Evolutionary conservation across 1,140 invertebrate genomes (phyloP).

Genomic region (Wasmannia auropunctata): DNA sequence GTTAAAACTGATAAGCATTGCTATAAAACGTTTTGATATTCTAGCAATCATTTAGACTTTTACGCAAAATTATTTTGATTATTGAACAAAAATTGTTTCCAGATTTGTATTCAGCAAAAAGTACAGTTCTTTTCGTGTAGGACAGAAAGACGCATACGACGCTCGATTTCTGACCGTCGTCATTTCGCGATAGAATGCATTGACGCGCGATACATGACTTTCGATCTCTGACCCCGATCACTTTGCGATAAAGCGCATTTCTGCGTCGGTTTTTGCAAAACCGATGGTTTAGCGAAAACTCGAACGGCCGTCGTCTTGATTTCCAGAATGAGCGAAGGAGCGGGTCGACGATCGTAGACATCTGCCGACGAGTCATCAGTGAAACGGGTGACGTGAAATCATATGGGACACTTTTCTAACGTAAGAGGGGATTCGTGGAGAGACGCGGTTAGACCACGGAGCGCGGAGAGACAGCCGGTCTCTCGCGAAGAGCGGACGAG

Average conservation of each 20-base stretch:
- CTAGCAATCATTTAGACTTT: too few relatives aligned
- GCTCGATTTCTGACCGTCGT: background rate
- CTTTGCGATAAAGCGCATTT: background rate
- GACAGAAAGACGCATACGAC: too few relatives aligned
- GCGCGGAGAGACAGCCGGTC: background rate
- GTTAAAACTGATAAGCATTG: too few relatives aligned
- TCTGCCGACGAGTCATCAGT: background rate
- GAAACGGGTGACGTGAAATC: constrained; percentile 39
- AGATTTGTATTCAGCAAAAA: too few relatives aligned
- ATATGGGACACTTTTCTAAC: background rate
- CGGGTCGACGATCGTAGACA: background rate
- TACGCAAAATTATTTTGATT: too few relatives aligned
- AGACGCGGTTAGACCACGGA: background rate
- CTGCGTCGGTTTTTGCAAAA: background rate
- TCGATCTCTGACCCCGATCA: background rate
- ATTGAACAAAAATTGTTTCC: too few relatives aligned
- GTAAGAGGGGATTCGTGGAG: background rate
- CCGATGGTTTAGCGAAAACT: background rate
- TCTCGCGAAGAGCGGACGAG: background rate
- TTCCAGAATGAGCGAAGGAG: constrained; percentile 38
- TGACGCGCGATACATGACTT: too few relatives aligned
- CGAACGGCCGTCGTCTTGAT: background rate
- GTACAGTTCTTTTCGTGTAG: too few relatives aligned
- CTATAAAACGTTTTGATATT: too few relatives aligned
- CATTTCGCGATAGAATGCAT: background rate